A percentile compares a stretch with the other conserved stretches of the same genome.
Conservation (phyloP, 2,113 vertebrate species). For the Lota lota region DNA sequence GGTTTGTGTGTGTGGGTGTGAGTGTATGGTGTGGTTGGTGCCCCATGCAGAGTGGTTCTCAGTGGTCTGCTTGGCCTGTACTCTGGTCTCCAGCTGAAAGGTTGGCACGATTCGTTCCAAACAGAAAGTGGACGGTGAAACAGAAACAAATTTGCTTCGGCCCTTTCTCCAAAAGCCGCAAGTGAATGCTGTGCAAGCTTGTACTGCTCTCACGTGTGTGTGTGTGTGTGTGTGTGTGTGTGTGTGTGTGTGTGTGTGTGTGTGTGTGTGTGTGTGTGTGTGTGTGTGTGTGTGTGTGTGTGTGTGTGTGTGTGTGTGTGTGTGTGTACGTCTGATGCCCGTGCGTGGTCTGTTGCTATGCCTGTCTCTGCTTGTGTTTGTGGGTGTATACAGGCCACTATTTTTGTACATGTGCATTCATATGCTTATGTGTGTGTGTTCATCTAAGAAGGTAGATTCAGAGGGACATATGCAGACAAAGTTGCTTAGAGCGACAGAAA, state of each 20-base stretch:
- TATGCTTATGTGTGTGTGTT: too few species aligned
- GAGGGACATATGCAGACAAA: too few species aligned
- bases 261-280: neutral
- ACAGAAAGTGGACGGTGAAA: constrained; percentile 56
- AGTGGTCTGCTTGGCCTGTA: constrained; percentile 44
- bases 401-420: too few species aligned
- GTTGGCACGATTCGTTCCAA: constrained; percentile 58
- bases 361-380: too few species aligned
- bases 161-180: constrained; percentile 41
- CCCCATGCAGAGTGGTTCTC: constrained; percentile 33
- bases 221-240: neutral
- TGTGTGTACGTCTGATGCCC: neutral
- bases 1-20: neutral
- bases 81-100: constrained; percentile 44
- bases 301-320: neutral
- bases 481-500: too few species aligned
- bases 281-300: neutral
- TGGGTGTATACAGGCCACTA: too few species aligned
- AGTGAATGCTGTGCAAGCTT: constrained; percentile 44
- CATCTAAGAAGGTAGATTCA: too few species aligned
- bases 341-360: too few species aligned
- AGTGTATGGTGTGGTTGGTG: neutral
- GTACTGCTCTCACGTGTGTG: constrained; percentile 12
- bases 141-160: constrained; percentile 49
- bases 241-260: neutral